Base-by-base conservation (phyloP, 2,888 invertebrate species). In the Noctua fimbriata region DNA sequence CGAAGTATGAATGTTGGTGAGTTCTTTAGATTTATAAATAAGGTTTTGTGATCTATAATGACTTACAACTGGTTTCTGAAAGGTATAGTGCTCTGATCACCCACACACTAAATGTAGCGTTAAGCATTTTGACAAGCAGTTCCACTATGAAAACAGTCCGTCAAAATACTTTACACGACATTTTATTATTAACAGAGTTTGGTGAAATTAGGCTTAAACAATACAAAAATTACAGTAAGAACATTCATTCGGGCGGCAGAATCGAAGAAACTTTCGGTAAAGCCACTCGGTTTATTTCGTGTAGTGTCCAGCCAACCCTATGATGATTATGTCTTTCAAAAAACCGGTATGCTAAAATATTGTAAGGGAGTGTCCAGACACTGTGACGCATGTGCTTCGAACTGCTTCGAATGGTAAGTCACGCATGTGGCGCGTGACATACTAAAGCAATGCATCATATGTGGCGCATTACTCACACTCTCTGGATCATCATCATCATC, bases 1-100 rank as follows among this genome's bases (percentile, higher is more conserved):
- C 73, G 69, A 83, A 69, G 21, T 32, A 47, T 28, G 12, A 12
- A 82, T 41, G 0, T 66, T 58, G 14, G 77, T 82, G 47, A 78
- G 66, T 49, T 63, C 6, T 84, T 44, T 74, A 36, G 0, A 10
- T 67, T 67, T 16, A 36, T 36, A 36, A 36, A 32, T n/a, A 28
- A 28, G 5, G 2, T 52, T 32, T 12, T 28, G 5, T 21, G n/a
- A 12, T 41, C 5, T 44, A n/a, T 60, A 41, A 6, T 32, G 9
- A 18, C 41, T 7, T 41, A 41, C 16, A 47, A 4, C 10, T 0
- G 24, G 24, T 47, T 70, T 21, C 21, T 65, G 14, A 44, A 10
- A 65, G 41, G 4, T 2, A 28, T 28, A 47, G 0, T 44, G 28
- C 1, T 14, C 1, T 10, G 28, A 32, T 32, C 4, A 63, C 10